These are phyloP conservation scores for Crossaster papposus DNA, from an alignment of 53 echinoderm and acorn worm species.

Conservation along the genomic window DNA sequence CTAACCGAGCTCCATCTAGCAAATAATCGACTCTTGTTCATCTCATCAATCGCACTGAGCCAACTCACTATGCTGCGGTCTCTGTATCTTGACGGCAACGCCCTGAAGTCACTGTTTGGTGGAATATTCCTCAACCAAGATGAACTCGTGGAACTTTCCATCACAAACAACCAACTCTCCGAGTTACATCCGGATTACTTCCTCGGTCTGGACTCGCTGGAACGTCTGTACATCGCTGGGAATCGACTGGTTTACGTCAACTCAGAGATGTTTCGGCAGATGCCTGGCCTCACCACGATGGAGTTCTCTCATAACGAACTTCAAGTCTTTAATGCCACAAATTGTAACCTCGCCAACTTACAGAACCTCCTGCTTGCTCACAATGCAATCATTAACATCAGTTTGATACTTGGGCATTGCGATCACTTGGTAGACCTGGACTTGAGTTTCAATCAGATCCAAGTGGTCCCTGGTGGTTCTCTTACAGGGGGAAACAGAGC, in stretches of 20 bases:
- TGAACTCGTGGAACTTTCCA: slow-evolving; percentile 22
- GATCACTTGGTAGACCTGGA: slow-evolving; percentile 1
- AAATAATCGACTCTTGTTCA: slow-evolving; percentile 23
- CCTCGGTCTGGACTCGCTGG: slow-evolving; percentile 26
- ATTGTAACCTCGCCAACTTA: not conserved
- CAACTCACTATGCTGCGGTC: slow-evolving; percentile 13
- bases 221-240: slow-evolving; percentile 34
- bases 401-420: slow-evolving; percentile 7
- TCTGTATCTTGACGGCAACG: slow-evolving; percentile 30
- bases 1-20: slow-evolving; percentile 47
- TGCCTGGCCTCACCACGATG: slow-evolving; percentile 4
- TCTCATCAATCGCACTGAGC: slow-evolving; percentile 16
- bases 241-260: slow-evolving; percentile 19
- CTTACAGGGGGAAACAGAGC: not conserved
- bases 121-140: slow-evolving; percentile 21
- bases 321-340: not conserved
- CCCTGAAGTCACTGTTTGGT: not conserved
- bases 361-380: not conserved
- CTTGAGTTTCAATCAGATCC: slow-evolving; percentile 23
- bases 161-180: slow-evolving; percentile 42
- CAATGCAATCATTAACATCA: slow-evolving; percentile 15
- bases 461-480: slow-evolving; percentile 21
- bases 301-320: slow-evolving; percentile 43
- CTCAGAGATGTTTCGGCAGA: slow-evolving; percentile 21
- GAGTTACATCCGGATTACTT: slow-evolving; percentile 33